Percentiles rank a stretch among this genome's conserved stretches.
Conservation (phyloP, 2,888 invertebrate species). For the Troglohyphantes excavatus region DNA sequence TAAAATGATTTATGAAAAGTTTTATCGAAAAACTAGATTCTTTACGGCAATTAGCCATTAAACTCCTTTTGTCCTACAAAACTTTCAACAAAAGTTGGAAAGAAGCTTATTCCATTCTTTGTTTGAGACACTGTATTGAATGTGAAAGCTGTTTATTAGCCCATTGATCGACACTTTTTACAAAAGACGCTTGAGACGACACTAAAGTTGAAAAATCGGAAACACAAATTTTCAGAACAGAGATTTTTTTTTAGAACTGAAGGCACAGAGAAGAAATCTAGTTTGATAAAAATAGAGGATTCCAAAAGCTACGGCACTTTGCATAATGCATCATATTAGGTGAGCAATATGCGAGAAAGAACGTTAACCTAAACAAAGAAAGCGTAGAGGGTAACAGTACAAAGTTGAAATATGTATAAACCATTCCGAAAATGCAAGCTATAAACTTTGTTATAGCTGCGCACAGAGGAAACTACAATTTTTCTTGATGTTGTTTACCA, state of each 20-base stretch:
- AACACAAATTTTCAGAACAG: too few species aligned
- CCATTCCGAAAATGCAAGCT: too few species aligned
- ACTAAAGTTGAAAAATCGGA: not conserved
- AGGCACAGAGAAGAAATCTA: too few species aligned
- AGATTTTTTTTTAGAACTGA: not conserved
- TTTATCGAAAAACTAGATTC: not conserved
- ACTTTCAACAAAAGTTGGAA: not conserved
- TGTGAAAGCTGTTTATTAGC: too few species aligned
- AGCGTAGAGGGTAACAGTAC: too few species aligned
- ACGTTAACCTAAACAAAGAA: too few species aligned
- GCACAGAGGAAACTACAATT: too few species aligned
- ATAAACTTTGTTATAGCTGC: too few species aligned
- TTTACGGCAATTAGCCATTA: not conserved
- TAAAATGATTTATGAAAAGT: slow-evolving; percentile 1
- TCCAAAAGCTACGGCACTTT: not conserved
- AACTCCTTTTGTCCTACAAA: not conserved
- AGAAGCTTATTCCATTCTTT: not conserved
- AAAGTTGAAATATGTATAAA: too few species aligned
- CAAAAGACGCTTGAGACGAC: not conserved
- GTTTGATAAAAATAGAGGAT: too few species aligned
- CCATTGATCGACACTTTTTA: not conserved
- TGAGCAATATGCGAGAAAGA: too few species aligned
- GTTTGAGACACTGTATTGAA: not conserved
- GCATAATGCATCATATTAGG: not conserved
- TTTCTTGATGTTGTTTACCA: too few species aligned